Conservation (phyloP, 2,113 vertebrate genomes). For the Burhinus oedicnemus region DNA sequence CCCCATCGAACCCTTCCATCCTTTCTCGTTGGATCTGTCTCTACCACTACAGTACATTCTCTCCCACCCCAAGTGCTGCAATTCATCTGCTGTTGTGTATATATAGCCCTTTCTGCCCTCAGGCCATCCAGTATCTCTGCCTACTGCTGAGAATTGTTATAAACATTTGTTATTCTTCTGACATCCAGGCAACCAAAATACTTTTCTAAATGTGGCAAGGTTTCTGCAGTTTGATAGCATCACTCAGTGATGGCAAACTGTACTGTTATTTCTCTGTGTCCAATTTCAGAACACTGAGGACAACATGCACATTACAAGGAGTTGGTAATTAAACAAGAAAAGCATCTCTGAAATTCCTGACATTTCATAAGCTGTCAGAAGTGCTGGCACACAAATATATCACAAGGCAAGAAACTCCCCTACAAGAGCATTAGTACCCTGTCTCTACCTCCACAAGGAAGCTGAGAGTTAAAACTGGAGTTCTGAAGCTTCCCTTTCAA, state of each 20-base stretch:
- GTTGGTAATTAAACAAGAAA: slow-evolving; percentile 57
- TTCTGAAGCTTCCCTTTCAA: neutral
- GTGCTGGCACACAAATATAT: neutral
- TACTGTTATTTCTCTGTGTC: neutral
- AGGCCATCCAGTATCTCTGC: slow-evolving; percentile 46
- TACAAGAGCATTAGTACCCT: neutral
- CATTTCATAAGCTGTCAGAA: slow-evolving; percentile 25
- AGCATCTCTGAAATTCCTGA: slow-evolving; percentile 27
- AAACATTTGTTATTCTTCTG: slow-evolving; percentile 70
- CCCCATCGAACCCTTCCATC: neutral
- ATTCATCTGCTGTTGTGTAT: slow-evolving; percentile 39
- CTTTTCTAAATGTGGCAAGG: slow-evolving; percentile 34
- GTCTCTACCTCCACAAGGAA: neutral
- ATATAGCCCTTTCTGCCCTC: slow-evolving; percentile 54
- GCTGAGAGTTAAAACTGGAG: neutral
- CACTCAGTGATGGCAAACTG: neutral
- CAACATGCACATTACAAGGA: neutral
- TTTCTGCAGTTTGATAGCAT: slow-evolving; percentile 34
- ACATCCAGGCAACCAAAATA: slow-evolving; percentile 55
- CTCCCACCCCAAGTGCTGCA: neutral
- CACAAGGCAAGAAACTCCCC: slow-evolving; percentile 2
- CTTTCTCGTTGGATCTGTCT: neutral
- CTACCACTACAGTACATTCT: neutral
- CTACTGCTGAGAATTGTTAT: slow-evolving; percentile 60
- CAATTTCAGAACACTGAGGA: neutral